Base-by-base conservation (phyloP, 2,888 invertebrate species). In the Dasypolia templi region DNA sequence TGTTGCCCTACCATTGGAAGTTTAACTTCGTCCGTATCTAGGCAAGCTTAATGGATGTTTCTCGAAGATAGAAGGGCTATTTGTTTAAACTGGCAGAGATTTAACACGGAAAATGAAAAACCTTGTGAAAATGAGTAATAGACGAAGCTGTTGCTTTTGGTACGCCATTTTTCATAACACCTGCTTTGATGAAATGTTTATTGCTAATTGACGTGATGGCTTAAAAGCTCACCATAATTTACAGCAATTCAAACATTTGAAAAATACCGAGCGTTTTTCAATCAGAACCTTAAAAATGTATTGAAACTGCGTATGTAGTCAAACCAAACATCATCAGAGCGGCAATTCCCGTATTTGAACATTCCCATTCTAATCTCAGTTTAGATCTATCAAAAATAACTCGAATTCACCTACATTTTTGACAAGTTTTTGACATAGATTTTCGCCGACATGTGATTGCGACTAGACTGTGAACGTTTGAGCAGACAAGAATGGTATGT, bases 21-120 rank as follows among this genome's bases (percentile, higher is more conserved):
- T 61, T 44, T 12, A 44, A 72, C 67, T 76, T 55, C 22, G 46
- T 49, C 26, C 39, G 46, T 77, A 46, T 62, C 68, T 63, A 51
- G 69, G 42, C 49, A 55, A 81, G 22, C 32, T 29, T 73, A 77
- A 81, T 81, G 26, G 53, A 69, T 51, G 55, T 70, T 67, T 56
- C 63, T 56, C 17, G 44, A 51, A 77, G 63, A 81, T n/a, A 42
- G 35, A 68, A 55, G 5, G 12, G 69, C 59, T 55, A 82, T 82
- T 67, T 67, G 46, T 73, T 82, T 70, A 53, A 81, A 78, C 67
- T 59, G 66, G 49, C 74, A 53, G 67, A 72, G 58, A 70, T 70
- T 77, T 77, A 68, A 77, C 72, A 32, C 49, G 17, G 22, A 64
- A 72, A 64, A 56, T 71, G 22, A 35, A 64, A 55, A 51, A 51